Evolutionary conservation across 2,113 vertebrate species (phyloP).

Genomic region (Proterorhinus semilunaris): DNA sequence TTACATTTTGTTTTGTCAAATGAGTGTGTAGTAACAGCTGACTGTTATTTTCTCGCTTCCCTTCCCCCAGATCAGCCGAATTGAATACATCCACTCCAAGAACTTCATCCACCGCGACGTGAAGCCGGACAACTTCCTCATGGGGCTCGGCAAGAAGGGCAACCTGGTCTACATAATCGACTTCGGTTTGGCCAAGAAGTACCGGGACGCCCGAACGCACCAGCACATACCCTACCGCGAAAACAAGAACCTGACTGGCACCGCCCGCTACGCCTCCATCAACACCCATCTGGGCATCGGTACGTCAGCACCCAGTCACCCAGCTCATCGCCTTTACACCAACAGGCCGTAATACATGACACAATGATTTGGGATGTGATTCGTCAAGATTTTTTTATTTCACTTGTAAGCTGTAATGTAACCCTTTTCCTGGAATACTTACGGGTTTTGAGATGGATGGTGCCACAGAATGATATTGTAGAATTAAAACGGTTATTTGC

Average conservation of each 20-base stretch:
- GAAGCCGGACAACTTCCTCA: conserved; percentile 97
- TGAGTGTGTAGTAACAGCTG: neutral
- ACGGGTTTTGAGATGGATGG: no score
- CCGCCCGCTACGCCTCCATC: conserved; percentile 96
- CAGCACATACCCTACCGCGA: conserved; percentile 98
- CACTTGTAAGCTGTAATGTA: no score
- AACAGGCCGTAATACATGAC: no score
- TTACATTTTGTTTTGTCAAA: no score
- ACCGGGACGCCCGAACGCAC: conserved; percentile 93
- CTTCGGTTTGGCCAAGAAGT: conserved; percentile 97
- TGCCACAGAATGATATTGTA: no score
- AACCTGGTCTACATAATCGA: conserved; percentile 98
- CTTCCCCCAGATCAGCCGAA: conserved; percentile 87
- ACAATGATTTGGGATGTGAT: no score
- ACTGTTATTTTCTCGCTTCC: neutral
- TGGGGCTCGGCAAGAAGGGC: conserved; percentile 97
- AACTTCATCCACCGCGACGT: conserved; percentile 98
- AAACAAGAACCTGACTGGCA: conserved; percentile 98
- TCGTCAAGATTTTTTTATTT: no score
- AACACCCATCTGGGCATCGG: conserved; percentile 97
- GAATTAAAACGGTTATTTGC: no score
- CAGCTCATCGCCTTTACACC: no score
- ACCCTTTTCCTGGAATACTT: no score
- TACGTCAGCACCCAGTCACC: conserved; percentile 60
- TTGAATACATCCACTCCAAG: conserved; percentile 98